Conservation (phyloP, 2,888 invertebrate genomes). For the Norana najaformis region DNA sequence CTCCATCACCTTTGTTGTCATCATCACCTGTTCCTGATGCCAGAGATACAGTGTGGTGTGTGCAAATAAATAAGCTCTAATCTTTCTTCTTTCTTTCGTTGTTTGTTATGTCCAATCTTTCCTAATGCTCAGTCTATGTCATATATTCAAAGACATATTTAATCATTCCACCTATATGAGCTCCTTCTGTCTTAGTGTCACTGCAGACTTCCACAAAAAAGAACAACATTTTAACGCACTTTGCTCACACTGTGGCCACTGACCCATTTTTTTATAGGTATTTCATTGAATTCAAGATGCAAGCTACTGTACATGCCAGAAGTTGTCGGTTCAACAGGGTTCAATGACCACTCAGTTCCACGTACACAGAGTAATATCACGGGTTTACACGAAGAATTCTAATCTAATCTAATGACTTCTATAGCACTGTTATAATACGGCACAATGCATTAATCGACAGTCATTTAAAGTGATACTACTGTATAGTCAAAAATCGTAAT, state of each 20-base stretch:
- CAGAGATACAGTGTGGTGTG: not conserved
- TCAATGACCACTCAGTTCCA: not conserved
- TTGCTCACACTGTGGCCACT: not conserved
- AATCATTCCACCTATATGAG: not conserved
- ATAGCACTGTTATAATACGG: too few species aligned
- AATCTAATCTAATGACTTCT: too few species aligned
- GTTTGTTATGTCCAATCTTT: not conserved
- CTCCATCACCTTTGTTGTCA: too few species aligned
- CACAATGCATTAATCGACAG: too few species aligned
- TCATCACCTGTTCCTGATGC: not conserved
- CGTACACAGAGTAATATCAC: not conserved
- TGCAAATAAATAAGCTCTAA: not conserved
- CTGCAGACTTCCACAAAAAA: not conserved
- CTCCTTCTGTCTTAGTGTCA: not conserved
- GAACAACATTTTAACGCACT: not conserved
- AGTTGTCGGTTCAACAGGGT: not conserved
- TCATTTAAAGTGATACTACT: too few species aligned
- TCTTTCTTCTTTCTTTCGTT: too few species aligned
- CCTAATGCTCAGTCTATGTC: not conserved
- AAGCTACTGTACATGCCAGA: not conserved
- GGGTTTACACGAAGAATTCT: not conserved
- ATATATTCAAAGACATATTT: not conserved
- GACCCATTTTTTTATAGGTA: not conserved
- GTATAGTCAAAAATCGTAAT: too few species aligned
- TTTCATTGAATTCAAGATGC: too few species aligned